Conservation (phyloP, 35 echinoderm and acorn worm species). For the Stichopus chloronotus region DNA sequence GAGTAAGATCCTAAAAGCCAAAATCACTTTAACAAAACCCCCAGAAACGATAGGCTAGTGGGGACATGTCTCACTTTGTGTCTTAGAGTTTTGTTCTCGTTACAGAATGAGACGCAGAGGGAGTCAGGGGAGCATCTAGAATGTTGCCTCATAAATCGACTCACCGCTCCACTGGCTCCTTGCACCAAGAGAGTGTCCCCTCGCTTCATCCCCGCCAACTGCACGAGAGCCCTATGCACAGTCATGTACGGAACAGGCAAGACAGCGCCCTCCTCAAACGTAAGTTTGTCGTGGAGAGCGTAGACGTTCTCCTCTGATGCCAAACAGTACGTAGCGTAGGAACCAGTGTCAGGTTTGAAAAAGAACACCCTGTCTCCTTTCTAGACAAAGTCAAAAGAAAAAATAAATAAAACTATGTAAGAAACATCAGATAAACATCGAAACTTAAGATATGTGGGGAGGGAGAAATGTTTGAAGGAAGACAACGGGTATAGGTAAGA, state of each 20-base stretch:
- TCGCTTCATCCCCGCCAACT: constrained; percentile 58
- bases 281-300: constrained; percentile 56
- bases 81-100: no score
- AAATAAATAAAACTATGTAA: neutral
- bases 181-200: constrained; percentile 71
- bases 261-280: constrained; percentile 78
- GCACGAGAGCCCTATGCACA: constrained; percentile 57
- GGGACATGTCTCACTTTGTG: no score
- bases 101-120: no score
- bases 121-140: no score
- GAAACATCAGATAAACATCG: no score
- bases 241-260: constrained; percentile 81
- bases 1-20: no score
- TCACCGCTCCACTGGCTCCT: constrained; percentile 81
- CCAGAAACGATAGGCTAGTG: no score
- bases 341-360: constrained; percentile 47
- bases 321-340: constrained; percentile 59
- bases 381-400: constrained; percentile 12
- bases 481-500: no score
- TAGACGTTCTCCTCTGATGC: constrained; percentile 49
- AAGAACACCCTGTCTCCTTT: constrained; percentile 74
- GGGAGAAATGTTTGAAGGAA: no score
- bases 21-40: no score
- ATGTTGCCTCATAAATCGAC: neutral
- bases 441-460: no score